Conservation (phyloP, 2,888 invertebrate genomes). For the Noctua comes region DNA sequence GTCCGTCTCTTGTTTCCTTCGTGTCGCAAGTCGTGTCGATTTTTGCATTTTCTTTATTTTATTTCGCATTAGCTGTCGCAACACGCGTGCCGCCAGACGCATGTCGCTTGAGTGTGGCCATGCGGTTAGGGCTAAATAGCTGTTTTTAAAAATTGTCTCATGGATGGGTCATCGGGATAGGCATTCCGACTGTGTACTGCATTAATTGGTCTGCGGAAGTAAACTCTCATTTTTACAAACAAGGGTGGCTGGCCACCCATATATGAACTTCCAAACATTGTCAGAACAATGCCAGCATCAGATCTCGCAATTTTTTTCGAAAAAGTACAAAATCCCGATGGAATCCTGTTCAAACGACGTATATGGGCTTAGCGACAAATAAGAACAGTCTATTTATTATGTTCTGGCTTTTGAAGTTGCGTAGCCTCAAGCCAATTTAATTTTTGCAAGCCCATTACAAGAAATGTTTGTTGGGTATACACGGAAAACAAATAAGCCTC, state of each 20-base stretch:
- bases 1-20: background rate
- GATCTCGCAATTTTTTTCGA: background rate
- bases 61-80: background rate
- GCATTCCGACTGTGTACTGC: background rate
- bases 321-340: constrained; percentile 5
- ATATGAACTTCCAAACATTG: background rate
- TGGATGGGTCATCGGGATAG: background rate
- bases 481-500: constrained; percentile 47
- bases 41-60: background rate
- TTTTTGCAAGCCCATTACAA: constrained; percentile 49
- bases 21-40: background rate
- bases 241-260: background rate
- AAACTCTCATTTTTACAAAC: background rate
- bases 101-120: background rate
- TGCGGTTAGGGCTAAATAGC: background rate
- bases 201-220: background rate
- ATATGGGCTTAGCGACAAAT: constrained; percentile 28
- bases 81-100: background rate
- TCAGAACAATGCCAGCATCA: background rate
- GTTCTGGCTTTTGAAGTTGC: constrained; percentile 50
- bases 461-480: constrained; percentile 20
- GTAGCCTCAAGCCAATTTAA: constrained; percentile 52
- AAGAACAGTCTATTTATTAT: constrained; percentile 39
- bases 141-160: background rate
- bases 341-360: constrained; percentile 34